Percentiles rank a stretch among this genome's conserved stretches.
phyloP scores from a whole-genome alignment of 2,797 vertebrate species.

The Syndactyla subalaris region DNA sequence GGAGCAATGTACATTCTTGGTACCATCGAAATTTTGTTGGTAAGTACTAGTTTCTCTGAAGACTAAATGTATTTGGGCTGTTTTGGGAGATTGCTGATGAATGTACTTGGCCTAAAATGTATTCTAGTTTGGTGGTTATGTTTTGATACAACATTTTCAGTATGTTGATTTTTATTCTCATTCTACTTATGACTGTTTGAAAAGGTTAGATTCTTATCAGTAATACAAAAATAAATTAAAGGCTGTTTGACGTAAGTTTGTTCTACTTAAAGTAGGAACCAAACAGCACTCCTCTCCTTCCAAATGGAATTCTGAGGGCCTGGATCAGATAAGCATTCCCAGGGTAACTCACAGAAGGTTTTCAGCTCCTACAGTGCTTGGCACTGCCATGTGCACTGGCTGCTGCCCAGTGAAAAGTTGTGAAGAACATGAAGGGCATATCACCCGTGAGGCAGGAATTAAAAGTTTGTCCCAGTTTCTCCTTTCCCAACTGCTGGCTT shows the following conservation, averaged over 20 bases:
- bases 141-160: not conserved
- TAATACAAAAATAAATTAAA: not conserved
- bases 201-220: not conserved
- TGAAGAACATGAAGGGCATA: not conserved
- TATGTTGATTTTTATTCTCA: not conserved
- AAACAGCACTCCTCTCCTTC: not conserved
- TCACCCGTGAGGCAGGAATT: not conserved
- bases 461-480: not conserved
- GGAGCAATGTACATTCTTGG: slow-evolving; percentile 98
- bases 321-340: not conserved
- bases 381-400: not conserved
- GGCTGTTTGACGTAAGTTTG: not conserved
- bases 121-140: not conserved
- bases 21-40: slow-evolving; percentile 95
- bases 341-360: not conserved
- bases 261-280: not conserved
- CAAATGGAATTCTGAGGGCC: not conserved
- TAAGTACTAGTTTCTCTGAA: slow-evolving; percentile 70
- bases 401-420: not conserved
- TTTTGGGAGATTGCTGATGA: not conserved
- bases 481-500: not conserved
- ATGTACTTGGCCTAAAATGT: not conserved
- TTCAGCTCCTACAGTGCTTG: not conserved
- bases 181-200: not conserved
- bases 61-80: not conserved